Conservation (phyloP, 2,888 invertebrate genomes). For the Morpho achilles region DNA sequence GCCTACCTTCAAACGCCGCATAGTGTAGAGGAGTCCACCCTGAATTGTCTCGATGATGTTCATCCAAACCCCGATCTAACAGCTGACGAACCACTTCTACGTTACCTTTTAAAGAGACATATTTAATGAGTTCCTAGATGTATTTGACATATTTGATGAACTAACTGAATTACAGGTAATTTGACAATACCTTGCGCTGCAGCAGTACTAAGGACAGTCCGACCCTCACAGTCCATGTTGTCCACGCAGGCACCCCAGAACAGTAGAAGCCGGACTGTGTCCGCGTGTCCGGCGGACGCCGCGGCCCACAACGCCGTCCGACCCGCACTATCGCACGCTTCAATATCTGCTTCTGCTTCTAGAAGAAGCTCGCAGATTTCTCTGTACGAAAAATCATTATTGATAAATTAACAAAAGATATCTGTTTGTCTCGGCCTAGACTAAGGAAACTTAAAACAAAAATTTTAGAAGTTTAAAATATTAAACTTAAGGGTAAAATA, state of each 20-base stretch:
- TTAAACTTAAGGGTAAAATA: too few relatives aligned
- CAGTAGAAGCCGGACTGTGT: slow-evolving; percentile 89
- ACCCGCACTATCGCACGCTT: slow-evolving; percentile 89
- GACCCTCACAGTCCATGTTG: slow-evolving; percentile 95
- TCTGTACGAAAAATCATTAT: slow-evolving; percentile 49
- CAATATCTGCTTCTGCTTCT: slow-evolving; percentile 95
- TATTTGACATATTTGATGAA: too few relatives aligned
- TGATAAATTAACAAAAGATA: too few relatives aligned
- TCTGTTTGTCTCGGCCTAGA: too few relatives aligned
- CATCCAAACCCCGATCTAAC: slow-evolving; percentile 91
- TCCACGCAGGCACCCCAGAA: slow-evolving; percentile 98
- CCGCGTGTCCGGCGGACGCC: slow-evolving; percentile 94
- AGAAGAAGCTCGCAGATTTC: slow-evolving; percentile 94
- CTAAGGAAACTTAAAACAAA: too few relatives aligned
- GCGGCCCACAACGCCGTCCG: slow-evolving; percentile 95
- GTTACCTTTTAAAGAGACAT: slow-evolving; percentile 69
- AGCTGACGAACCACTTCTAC: slow-evolving; percentile 94
- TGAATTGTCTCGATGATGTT: slow-evolving; percentile 94
- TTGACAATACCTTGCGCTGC: slow-evolving; percentile 85
- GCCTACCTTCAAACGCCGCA: slow-evolving; percentile 91
- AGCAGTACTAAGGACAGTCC: slow-evolving; percentile 92
- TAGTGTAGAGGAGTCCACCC: slow-evolving; percentile 99
- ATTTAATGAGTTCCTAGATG: not conserved
- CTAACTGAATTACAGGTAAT: not conserved
- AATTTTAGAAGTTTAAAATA: too few relatives aligned